Percentiles rank a stretch among this genome's conserved stretches.
Evolutionary conservation across 1,140 invertebrate species (phyloP).

Genomic region (Bacillus rossius): DNA sequence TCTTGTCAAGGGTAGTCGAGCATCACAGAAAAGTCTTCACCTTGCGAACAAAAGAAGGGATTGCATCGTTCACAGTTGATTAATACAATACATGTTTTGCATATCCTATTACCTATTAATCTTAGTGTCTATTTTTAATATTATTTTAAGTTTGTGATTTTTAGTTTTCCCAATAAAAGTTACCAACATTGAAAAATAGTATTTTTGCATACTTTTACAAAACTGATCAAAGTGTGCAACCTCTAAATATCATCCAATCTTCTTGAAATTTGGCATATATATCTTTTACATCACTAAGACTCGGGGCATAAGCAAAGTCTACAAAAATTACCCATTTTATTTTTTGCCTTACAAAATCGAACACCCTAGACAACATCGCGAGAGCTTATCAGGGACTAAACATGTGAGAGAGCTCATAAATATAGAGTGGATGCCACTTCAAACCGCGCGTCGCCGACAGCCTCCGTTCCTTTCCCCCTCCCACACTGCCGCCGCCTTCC

Average conservation of each 20-base stretch:
- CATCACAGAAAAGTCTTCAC: conserved; percentile 13
- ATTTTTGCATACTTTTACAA: neutral
- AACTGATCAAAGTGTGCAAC: neutral
- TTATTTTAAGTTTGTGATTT: conserved; percentile 7
- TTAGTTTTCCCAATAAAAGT: neutral
- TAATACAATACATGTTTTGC: conserved; percentile 2
- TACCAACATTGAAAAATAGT: neutral
- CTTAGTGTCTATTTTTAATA: no score
- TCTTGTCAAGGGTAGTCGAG: conserved; percentile 9
- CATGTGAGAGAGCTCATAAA: no score
- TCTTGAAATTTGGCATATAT: neutral
- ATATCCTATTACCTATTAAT: neutral
- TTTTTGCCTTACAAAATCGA: conserved; percentile 9
- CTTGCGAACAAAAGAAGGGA: conserved; percentile 6
- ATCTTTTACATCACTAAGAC: neutral
- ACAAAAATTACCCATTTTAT: conserved; percentile 4
- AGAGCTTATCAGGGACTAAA: no score
- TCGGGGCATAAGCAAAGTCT: conserved; percentile 7
- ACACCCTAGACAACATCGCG: no score
- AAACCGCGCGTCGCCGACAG: no score
- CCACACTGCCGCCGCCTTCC: no score
- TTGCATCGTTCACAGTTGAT: conserved; percentile 10
- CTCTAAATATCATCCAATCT: neutral
- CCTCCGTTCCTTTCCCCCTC: no score
- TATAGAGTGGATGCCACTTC: no score